A percentile compares a stretch with the other conserved stretches of the same genome.
phyloP scores from a whole-genome alignment of 2,888 invertebrate species.

The Melanotus villosus region DNA sequence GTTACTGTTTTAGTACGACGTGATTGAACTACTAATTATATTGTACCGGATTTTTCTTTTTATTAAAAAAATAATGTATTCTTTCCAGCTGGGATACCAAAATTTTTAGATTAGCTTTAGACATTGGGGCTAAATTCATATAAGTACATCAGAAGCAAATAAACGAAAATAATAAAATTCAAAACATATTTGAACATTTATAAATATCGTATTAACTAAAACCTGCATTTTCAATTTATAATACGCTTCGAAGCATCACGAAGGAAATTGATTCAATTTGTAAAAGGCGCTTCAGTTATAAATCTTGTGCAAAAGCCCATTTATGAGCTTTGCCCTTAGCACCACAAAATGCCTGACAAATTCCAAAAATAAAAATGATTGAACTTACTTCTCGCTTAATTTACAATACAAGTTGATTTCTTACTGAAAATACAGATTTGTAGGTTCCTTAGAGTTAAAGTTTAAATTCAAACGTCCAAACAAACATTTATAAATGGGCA shows the following conservation, averaged over 20 bases:
- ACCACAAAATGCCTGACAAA: neutral
- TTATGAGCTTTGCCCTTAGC: neutral
- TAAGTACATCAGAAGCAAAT: neutral
- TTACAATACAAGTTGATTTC: no score
- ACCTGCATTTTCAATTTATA: conserved; percentile 17
- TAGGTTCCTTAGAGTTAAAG: no score
- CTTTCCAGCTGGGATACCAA: no score
- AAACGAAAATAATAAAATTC: neutral
- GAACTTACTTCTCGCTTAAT: no score
- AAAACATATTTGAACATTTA: neutral
- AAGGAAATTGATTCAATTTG: conserved; percentile 16
- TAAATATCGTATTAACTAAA: conserved; percentile 7
- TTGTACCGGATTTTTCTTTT: no score
- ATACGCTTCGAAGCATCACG: conserved; percentile 11
- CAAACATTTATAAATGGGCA: no score
- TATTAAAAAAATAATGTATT: no score
- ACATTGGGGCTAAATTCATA: no score
- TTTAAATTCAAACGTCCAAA: no score
- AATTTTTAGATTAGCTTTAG: no score
- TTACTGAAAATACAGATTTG: no score
- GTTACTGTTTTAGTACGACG: neutral
- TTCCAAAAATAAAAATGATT: no score
- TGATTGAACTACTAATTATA: neutral
- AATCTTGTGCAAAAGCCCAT: conserved; percentile 5
- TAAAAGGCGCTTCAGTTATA: neutral